These are phyloP conservation scores for Lacerta bilineata DNA, from an alignment of 2,797 vertebrate genomes.

Conservation along the genomic window DNA sequence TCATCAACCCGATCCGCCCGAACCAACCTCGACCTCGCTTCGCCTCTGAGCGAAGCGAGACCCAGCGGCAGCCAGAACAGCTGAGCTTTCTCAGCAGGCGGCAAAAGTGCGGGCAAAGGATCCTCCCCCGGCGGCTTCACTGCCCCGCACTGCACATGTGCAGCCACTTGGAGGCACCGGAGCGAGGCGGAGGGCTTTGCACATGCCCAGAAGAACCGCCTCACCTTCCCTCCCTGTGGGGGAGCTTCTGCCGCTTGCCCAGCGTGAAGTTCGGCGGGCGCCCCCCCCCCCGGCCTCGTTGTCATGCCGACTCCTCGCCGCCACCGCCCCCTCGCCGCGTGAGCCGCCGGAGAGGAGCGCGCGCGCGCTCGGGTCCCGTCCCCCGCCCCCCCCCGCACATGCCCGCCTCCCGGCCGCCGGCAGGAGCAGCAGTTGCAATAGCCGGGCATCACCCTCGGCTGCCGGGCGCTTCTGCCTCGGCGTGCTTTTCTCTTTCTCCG, in stretches of 20 bases:
- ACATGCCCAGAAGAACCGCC: constrained; percentile 28
- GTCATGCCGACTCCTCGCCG: constrained; percentile 5
- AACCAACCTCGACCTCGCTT: not conserved
- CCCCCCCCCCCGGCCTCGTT: not conserved
- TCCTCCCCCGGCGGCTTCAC: not conserved
- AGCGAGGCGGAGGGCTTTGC: not conserved
- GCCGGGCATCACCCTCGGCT: too few species aligned
- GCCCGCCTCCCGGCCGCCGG: not conserved
- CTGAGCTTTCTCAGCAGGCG: too few species aligned
- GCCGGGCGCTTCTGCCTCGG: not conserved
- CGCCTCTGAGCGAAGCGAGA: not conserved
- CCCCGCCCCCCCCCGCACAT: not conserved
- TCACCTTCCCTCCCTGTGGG: not conserved
- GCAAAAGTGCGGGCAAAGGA: not conserved
- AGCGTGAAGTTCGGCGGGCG: not conserved
- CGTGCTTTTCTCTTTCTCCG: not conserved
- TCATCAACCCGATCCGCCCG: too few species aligned
- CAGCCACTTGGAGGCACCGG: not conserved
- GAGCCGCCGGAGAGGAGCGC: not conserved
- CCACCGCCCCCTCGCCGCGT: not conserved
- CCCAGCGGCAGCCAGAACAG: not conserved
- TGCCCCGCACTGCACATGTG: constrained; percentile 10
- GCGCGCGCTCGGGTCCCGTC: not conserved
- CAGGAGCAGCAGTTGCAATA: not conserved
- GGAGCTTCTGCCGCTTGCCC: not conserved